Evolutionary conservation across 2,113 vertebrate species (phyloP), one percentile per base, ranked within the genome.

Genomic region (Kryptolebias marmoratus): DNA sequence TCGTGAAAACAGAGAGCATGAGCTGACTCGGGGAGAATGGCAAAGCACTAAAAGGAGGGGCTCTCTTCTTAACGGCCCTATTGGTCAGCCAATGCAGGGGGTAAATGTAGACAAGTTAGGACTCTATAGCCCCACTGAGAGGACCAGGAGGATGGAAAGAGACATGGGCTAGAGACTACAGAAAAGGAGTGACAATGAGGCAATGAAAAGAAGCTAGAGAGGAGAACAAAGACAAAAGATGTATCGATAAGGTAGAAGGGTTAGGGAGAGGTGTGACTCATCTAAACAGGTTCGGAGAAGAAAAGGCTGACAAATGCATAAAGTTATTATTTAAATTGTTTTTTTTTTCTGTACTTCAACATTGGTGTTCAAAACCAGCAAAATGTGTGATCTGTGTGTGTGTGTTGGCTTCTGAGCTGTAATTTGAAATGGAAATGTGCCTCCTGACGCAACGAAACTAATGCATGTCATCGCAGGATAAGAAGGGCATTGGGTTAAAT

Each of bases 51-150:
- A 95, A 56, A 95, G 95, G 95, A 91, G 93, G 94, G 89, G 74
- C 75, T 68, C 79, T 48, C 56, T n/a, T 48, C 56, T 95, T 94
- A 91, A 94, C 94, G 90, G 95, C 93, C 94, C 81, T 69, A 81
- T 90, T 94, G 94, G 94, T 94, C 95, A 93, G 93, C 93, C 88
- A 94, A 96, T 94, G 95, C 93, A 95, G 96, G 95, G 94, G 96
- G 96, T 95, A 97, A 97, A 95, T 96, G 96, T 95, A 96, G 96
- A 97, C 97, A 96, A 96, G 96, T 96, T 96, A 95, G 95, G 94
- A 94, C 95, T 96, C 94, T 95, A 94, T 93, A 94, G 95, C 92
- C 94, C 94, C 90, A 92, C 95, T 94, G 95, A 89, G 94, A 91
- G 84, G 87, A 77, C 82, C 88, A 86, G 85, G 90, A 93, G 93